Conservation (phyloP, 92 coral and sea anemone species). For the Epizoanthus illoricatus region DNA sequence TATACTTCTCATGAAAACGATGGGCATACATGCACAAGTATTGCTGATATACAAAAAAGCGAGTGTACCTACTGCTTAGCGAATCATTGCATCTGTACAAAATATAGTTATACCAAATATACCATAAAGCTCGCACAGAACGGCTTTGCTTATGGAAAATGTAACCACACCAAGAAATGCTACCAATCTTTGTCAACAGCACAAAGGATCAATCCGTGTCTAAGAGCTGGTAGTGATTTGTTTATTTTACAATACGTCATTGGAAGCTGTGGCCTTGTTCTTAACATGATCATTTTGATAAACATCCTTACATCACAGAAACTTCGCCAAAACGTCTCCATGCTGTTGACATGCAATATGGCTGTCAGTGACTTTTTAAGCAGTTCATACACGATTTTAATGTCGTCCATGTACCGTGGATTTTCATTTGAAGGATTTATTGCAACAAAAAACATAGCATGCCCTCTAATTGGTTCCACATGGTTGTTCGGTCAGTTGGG, state of each 20-base stretch:
- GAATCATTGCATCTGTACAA: constrained; percentile 1
- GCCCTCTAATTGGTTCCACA: constrained; percentile 12
- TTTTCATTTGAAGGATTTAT: neutral
- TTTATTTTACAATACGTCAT: constrained; percentile 5
- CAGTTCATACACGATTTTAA: constrained; percentile 7
- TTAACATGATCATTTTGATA: neutral
- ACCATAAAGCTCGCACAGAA: constrained; percentile 10
- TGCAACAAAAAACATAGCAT: neutral
- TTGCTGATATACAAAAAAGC: neutral
- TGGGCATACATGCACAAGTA: neutral
- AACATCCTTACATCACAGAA: constrained; percentile 13
- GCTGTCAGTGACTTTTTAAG: constrained; percentile 29
- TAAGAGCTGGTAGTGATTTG: neutral
- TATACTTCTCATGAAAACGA: neutral
- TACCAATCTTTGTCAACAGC: constrained; percentile 13
- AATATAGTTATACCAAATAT: constrained; percentile 12
- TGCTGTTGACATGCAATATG: constrained; percentile 32
- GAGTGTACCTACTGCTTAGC: neutral
- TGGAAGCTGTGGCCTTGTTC: constrained; percentile 17
- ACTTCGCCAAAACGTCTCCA: constrained; percentile 21
- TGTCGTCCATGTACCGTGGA: neutral
- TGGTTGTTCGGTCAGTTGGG: constrained; percentile 34
- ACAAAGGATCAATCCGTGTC: neutral
- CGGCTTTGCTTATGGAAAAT: constrained; percentile 25
- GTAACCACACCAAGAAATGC: constrained; percentile 30